Conservation (phyloP, 2,888 invertebrate species). For the Zhuqinia jingwanae region DNA sequence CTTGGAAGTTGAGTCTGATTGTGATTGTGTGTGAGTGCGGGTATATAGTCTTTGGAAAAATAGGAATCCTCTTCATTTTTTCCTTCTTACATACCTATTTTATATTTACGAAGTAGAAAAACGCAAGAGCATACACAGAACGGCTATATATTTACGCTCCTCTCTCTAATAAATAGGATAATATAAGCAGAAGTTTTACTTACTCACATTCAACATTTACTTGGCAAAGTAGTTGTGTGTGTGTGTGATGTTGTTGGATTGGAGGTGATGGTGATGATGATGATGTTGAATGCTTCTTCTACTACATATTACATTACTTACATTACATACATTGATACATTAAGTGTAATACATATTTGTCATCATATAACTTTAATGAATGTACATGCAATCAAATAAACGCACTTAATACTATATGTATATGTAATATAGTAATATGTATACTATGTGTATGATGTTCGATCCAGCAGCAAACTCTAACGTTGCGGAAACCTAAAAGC, state of each 20-base stretch:
- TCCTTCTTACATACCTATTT: too few species aligned
- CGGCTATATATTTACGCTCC: too few species aligned
- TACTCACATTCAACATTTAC: too few species aligned
- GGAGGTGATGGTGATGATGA: background rate
- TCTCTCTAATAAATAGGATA: too few species aligned
- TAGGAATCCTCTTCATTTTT: background rate
- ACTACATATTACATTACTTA: too few species aligned
- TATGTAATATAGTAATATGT: too few species aligned
- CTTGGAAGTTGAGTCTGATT: slow-evolving; percentile 8
- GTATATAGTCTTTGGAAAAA: background rate
- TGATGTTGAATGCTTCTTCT: background rate
- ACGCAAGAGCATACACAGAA: too few species aligned
- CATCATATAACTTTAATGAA: slow-evolving; percentile 2
- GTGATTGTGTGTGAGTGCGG: background rate
- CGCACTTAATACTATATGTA: too few species aligned
- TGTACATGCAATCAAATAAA: too few species aligned
- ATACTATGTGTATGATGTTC: background rate
- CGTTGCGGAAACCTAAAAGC: slow-evolving; percentile 63
- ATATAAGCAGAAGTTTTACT: too few species aligned
- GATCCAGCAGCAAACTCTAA: slow-evolving; percentile 28
- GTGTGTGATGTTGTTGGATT: background rate
- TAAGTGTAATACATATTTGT: background rate
- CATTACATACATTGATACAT: background rate
- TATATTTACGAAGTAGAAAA: too few species aligned
- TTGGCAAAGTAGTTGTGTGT: too few species aligned